A percentile compares a stretch with the other conserved stretches of the same genome.
Evolutionary conservation across 2,113 vertebrate genomes (phyloP).

Genomic region (Seriola aureovittata): DNA sequence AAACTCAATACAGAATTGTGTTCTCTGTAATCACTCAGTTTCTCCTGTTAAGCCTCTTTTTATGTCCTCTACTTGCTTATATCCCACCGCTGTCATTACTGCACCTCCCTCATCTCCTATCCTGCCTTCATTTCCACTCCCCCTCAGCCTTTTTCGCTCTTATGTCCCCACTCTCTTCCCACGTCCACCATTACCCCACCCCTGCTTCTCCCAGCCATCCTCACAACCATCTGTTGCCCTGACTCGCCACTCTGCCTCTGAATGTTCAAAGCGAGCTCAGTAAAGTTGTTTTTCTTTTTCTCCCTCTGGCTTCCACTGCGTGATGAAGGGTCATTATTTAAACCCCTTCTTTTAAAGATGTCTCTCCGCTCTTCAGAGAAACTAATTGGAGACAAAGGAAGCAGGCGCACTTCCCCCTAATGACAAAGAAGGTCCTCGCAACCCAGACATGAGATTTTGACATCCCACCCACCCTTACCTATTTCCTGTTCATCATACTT

Average conservation of each 20-base stretch:
- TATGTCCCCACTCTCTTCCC: conserved; percentile 29
- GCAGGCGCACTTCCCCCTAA: conserved; percentile 76
- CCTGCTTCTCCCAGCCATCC: conserved; percentile 43
- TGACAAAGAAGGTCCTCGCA: conserved; percentile 77
- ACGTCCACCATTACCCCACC: background rate
- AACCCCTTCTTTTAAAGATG: conserved; percentile 82
- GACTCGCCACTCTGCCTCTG: conserved; percentile 60
- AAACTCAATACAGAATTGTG: background rate
- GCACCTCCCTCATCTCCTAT: background rate
- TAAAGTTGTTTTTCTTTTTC: conserved; percentile 68
- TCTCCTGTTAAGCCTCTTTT: background rate
- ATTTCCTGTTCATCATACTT: conserved; percentile 53
- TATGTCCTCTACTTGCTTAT: background rate
- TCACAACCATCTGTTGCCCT: conserved; percentile 69
- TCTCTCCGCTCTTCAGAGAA: conserved; percentile 77
- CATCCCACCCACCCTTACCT: conserved; percentile 61
- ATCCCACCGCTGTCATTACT: background rate
- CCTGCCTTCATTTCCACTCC: conserved; percentile 9
- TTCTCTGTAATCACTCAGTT: background rate
- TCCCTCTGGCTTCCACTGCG: conserved; percentile 63
- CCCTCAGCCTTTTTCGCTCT: background rate
- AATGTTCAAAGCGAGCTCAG: conserved; percentile 77
- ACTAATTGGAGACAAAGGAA: conserved; percentile 87
- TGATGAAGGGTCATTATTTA: conserved; percentile 86
- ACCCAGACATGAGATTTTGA: conserved; percentile 71